Evolutionary conservation across 2,113 vertebrate genomes (phyloP), one percentile per base, ranked within the genome.

Genomic region (Drymodes brunneopygia): DNA sequence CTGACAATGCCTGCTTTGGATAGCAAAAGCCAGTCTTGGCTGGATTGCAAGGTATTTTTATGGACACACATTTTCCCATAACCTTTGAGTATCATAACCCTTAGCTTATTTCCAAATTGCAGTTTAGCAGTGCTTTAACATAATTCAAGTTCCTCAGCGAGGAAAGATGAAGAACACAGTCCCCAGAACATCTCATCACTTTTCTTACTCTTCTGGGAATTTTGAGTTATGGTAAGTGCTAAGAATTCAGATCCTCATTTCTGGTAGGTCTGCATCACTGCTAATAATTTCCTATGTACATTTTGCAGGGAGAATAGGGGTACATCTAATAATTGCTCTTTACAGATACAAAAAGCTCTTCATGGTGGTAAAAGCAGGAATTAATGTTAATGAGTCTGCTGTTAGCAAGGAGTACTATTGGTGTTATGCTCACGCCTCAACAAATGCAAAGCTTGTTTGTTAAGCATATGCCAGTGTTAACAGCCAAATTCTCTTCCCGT

Each of bases 351-450:
- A 92, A 72, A 95, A 74, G 65, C 75, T 96, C 94, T 94, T 93
- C 58, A 88, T 94, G 90, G 78, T 86, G 89, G 83, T 96, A 96
- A 97, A 94, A 3, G 45, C 73, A 80, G 91, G 89, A 93, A 96
- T 97, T 97, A 97, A 97, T 97, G 96, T 86, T 97, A 97, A 98
- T 95, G 95, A 97, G 95, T 83, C 94, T 96, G 94, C 94, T 86
- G 87, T 98, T 97, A 92, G 82, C 83, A 54, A 74, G 92, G 82
- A 82, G 88, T 93, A 85, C 92, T 97, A 95, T 73, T 72, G 95
- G 92, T 94, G 93, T 94, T 95, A 90, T 16, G 88, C 95, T 96
- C 90, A 97, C 0, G 24, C 94, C 94, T 96, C 96, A 80, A 93
- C 20, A 88, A 94, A 96, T 54, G 67, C 84, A 56, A 88, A 96